Evolutionary conservation across 2,113 vertebrate species (phyloP), one percentile per base, ranked within the genome.

Genomic region (Mustela lutreola): DNA sequence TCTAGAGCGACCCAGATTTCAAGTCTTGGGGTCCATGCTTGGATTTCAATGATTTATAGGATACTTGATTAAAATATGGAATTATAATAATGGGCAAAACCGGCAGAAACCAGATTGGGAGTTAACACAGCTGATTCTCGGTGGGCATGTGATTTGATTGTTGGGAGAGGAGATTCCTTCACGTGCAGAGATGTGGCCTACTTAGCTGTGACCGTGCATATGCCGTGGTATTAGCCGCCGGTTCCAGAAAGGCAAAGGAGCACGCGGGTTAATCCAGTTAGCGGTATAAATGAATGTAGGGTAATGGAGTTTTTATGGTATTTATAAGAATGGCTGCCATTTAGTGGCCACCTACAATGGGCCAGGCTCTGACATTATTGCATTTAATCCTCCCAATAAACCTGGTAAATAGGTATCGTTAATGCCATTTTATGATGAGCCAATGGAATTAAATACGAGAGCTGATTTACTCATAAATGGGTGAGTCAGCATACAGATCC

Each of bases 151-250:
- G 28, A 2, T 48, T 50, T 11, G 3, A 9, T 9, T 78, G 11
- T 22, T 5, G 2, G 22, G 24, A n/a, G 14, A 19, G 16, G 71
- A 62, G 11, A 11, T n/a, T 42, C 50, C n/a, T 71, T 4, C 2
- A 2, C 15, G 0, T 8, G 24, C 3, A 7, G n/a, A 1, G 11
- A 31, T 1, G 1, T 16, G 53, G 60, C 24, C 16, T 50, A 4
- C 21, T 94, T 16, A 14, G 26, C 62, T 22, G 48, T 19, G 80
- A 56, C 28, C 45, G 15, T n/a, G 39, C 50, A 16, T 36, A 22
- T 56, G 21, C 19, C 22, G 2, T 14, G 0, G 10, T 42, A 3
- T 24, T 33, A 3, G 15, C 26, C n/a, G 63, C 4, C 26, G 33
- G 11, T 42, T 87, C 73, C 80, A n/a, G 63, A 71, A 85, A 0